Evolutionary conservation across 2,888 invertebrate genomes (phyloP).

Genomic region (Caenorhabditis sulstoni): DNA sequence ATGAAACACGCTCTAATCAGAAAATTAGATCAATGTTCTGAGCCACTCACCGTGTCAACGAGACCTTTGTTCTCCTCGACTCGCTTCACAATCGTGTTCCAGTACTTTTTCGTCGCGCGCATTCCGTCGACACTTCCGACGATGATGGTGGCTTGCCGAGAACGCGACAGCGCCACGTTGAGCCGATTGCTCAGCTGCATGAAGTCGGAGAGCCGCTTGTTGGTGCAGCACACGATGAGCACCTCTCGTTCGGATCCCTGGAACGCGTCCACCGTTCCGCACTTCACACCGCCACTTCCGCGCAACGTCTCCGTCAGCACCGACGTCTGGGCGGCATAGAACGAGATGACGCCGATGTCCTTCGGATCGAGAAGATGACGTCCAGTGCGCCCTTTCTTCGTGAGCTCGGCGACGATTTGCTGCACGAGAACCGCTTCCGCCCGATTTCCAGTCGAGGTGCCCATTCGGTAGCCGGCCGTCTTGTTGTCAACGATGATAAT

Average conservation of each 20-base stretch:
- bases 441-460: background rate
- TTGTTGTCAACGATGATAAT: slow-evolving; percentile 11
- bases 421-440: slow-evolving; percentile 2
- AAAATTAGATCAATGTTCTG: no score
- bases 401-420: background rate
- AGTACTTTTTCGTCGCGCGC: no score
- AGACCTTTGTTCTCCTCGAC: no score
- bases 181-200: slow-evolving; percentile 3
- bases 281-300: background rate
- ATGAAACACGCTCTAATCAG: no score
- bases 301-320: background rate
- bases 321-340: slow-evolving; percentile 18
- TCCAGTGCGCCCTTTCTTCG: background rate
- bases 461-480: background rate
- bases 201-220: slow-evolving; percentile 4
- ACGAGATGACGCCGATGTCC: slow-evolving; percentile 28
- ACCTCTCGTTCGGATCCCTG: slow-evolving; percentile 31
- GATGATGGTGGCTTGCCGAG: slow-evolving; percentile 20
- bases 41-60: no score
- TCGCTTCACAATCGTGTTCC: no score
- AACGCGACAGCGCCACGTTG: slow-evolving; percentile 25
- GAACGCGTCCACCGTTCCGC: slow-evolving; percentile 35
- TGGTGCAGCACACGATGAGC: slow-evolving; percentile 15
- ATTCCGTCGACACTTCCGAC: slow-evolving; percentile 33
- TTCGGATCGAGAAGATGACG: background rate